phyloP scores from a whole-genome alignment of 2,113 vertebrate genomes.

The Oreochromis spilurus region DNA sequence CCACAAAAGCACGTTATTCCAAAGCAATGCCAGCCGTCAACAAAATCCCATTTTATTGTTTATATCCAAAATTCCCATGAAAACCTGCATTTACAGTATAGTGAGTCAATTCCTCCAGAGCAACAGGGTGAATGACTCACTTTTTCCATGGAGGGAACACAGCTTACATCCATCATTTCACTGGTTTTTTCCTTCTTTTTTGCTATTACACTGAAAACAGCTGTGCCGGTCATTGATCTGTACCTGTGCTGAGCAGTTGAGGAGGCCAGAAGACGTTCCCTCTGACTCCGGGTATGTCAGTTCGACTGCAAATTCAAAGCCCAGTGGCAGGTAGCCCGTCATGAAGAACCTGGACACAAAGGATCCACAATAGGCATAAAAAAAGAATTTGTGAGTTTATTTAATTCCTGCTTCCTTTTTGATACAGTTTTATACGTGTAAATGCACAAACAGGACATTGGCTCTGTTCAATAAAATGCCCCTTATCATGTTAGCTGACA shows the following conservation, averaged over 20 bases:
- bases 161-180: not conserved
- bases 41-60: not conserved
- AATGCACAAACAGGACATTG: not conserved
- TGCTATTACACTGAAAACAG: not conserved
- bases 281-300: conserved; percentile 94
- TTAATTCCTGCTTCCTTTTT: not conserved
- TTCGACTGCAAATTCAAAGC: conserved; percentile 94
- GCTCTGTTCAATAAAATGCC: not conserved
- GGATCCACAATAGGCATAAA: not conserved
- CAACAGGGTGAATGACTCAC: not conserved
- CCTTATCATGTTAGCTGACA: not conserved
- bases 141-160: not conserved
- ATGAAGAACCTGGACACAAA: conserved; percentile 85
- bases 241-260: conserved; percentile 95
- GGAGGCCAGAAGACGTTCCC: conserved; percentile 91
- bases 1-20: not conserved
- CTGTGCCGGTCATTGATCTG: not conserved
- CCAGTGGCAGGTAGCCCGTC: conserved; percentile 92
- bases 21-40: not conserved
- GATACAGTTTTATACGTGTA: not conserved
- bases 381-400: not conserved
- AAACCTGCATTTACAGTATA: not conserved
- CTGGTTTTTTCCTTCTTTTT: not conserved
- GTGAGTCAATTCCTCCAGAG: not conserved
- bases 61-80: not conserved